Evolutionary conservation across 2,888 invertebrate species (phyloP), one percentile per base, ranked within the genome.

Genomic region (Agrotis puta): DNA sequence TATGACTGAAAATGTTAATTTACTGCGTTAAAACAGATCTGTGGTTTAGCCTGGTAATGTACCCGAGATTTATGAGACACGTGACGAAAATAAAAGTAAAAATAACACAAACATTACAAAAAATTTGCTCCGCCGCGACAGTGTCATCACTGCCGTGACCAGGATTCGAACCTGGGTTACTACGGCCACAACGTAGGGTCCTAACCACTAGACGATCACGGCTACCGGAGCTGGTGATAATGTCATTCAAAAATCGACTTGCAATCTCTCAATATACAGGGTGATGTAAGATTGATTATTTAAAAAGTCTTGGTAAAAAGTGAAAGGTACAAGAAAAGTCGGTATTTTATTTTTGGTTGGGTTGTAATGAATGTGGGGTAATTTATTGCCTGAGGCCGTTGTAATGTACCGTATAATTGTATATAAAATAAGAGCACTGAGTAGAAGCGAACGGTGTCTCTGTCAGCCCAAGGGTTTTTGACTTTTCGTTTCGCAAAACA

Each of bases 161-260:
- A 92, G 97, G 97, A 97, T 97, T 97, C 97, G 97, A 97, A 97
- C 97, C 97, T 97, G 97, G 97, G 97, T 97, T 97, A 97, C 97
- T 97, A 97, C 97, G 97, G 97, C 97, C 97, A 97, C 97, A 97
- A 97, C 97, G 97, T 97, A 96, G 97, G 96, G 97, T 97, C 97
- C 97, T 97, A 97, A 97, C 97, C 97, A 97, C 97, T 97, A 97
- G 97, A 97, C 97, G 97, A 97, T 97, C 97, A 97, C 97, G 97
- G 97, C 97, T 96, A 84, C 67, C 89, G 92, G 90, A 93, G 93
- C 91, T 88, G 83, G 64, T 90, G 81, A 76, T 97, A 97, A 22
- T n/a, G 3, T 6, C n/a, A 20, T 20, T 54, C 16, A 64, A 61
- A 79, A n/a, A 27, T 18, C 11, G 16, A 39, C 13, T 57, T 61